These are phyloP conservation scores for Sitodiplosis mosellana DNA, from an alignment of 1,140 invertebrate genomes.

Conservation along the genomic window DNA sequence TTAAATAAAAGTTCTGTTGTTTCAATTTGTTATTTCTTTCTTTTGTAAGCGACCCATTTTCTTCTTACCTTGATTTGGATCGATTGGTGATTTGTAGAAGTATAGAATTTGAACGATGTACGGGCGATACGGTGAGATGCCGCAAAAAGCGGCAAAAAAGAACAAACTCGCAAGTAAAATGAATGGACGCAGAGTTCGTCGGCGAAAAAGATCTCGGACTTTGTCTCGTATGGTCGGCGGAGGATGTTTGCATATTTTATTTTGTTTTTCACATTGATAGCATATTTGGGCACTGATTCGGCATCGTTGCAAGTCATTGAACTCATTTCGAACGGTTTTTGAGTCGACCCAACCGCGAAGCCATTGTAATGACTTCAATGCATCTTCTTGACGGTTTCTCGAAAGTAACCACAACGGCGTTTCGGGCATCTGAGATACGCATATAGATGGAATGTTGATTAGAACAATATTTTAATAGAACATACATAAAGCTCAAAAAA, in stretches of 20 bases:
- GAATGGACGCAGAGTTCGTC: slow-evolving; percentile 30
- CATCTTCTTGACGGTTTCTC: slow-evolving; percentile 28
- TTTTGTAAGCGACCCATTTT: too few relatives aligned
- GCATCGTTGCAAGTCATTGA: slow-evolving; percentile 21
- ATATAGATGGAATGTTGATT: too few relatives aligned
- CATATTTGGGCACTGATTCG: slow-evolving; percentile 7
- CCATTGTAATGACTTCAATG: slow-evolving; percentile 28
- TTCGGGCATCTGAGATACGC: slow-evolving; percentile 33
- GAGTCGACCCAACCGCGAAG: slow-evolving; percentile 30
- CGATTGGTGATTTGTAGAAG: slow-evolving; percentile 26
- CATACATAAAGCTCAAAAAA: too few relatives aligned
- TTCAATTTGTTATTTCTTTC: too few relatives aligned
- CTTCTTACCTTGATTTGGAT: slow-evolving; percentile 26
- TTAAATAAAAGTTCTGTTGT: too few relatives aligned
- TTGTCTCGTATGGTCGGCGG: slow-evolving; percentile 5
- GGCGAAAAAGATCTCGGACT: slow-evolving; percentile 24
- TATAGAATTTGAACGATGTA: slow-evolving; percentile 35
- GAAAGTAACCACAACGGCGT: slow-evolving; percentile 43
- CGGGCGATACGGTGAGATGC: slow-evolving; percentile 31
- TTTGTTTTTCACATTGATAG: slow-evolving; percentile 1
- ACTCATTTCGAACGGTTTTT: slow-evolving; percentile 28
- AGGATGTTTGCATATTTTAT: slow-evolving; percentile 3
- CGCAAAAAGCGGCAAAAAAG: slow-evolving; percentile 18
- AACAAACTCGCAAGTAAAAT: slow-evolving; percentile 28
- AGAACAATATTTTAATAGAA: too few relatives aligned